Evolutionary conservation across 2,797 vertebrate species (phyloP).

Genomic region (Sebastolobus altivelis): DNA sequence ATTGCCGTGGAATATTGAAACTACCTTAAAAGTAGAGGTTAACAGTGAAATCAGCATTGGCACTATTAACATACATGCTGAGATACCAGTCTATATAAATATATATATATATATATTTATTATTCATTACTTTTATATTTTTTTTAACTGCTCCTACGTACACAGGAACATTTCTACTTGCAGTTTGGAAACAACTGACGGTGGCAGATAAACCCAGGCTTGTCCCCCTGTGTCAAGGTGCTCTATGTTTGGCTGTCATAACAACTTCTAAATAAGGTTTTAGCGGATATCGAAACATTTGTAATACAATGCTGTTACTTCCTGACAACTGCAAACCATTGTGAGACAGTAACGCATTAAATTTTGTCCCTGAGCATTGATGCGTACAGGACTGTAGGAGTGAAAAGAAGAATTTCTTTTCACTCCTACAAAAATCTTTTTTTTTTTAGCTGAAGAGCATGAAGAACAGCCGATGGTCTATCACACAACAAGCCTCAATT

Average conservation of each 20-base stretch:
- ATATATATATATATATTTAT: no score
- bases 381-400: constrained; percentile 10
- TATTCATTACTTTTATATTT: background rate
- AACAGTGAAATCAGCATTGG: no score
- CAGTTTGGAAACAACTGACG: background rate
- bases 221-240: background rate
- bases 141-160: background rate
- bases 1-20: no score
- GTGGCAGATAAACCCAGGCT: background rate
- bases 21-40: no score
- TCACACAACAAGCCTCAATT: constrained; percentile 35
- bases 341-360: constrained; percentile 12
- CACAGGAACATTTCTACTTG: background rate
- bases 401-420: constrained; percentile 36
- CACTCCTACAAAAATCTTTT: constrained; percentile 1
- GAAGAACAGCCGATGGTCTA: constrained; percentile 21
- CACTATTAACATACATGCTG: no score
- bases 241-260: background rate
- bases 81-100: no score
- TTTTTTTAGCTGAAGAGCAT: constrained; percentile 32
- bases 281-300: constrained; percentile 11
- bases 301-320: background rate
- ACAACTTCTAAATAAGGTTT: background rate
- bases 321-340: constrained; percentile 7
- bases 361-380: constrained; percentile 47